These are phyloP conservation scores for Halcyon leucocephala DNA, from an alignment of 2,797 vertebrate genomes.

Conservation along the genomic window DNA sequence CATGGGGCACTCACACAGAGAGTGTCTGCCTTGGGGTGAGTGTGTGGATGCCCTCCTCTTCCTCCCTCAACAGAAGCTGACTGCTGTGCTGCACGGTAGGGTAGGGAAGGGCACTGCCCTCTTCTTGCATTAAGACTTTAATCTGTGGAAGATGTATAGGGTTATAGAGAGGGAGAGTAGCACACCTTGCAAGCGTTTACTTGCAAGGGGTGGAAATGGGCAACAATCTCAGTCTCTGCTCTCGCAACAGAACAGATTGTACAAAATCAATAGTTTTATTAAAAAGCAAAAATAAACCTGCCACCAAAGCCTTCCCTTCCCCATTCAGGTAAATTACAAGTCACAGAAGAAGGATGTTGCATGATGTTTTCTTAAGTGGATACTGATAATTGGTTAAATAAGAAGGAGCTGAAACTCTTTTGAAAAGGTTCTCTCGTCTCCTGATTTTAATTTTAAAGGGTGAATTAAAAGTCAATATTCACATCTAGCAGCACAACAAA, in stretches of 20 bases:
- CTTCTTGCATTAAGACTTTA: neutral
- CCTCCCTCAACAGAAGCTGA: neutral
- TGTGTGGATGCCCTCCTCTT: accelerated
- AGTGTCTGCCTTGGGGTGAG: too few species aligned
- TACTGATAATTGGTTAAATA: conserved; percentile 25
- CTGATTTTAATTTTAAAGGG: conserved; percentile 17
- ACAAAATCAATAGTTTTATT: neutral
- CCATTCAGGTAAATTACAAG: neutral
- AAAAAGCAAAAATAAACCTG: neutral
- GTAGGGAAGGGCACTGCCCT: accelerated
- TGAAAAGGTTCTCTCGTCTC: neutral
- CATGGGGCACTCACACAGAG: neutral
- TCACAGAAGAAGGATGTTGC: neutral
- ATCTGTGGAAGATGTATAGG: neutral
- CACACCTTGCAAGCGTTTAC: neutral
- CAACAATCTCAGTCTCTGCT: neutral
- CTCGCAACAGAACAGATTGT: neutral
- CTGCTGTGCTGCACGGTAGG: too few species aligned
- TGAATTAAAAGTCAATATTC: conserved; percentile 55
- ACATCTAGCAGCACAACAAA: conserved; percentile 8
- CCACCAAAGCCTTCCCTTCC: neutral
- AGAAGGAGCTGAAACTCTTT: neutral
- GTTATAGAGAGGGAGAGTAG: neutral
- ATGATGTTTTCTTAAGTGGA: neutral
- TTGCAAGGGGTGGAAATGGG: neutral